Base-by-base conservation (phyloP, 2,113 vertebrate genomes). In the Fukomys damarensis region DNA sequence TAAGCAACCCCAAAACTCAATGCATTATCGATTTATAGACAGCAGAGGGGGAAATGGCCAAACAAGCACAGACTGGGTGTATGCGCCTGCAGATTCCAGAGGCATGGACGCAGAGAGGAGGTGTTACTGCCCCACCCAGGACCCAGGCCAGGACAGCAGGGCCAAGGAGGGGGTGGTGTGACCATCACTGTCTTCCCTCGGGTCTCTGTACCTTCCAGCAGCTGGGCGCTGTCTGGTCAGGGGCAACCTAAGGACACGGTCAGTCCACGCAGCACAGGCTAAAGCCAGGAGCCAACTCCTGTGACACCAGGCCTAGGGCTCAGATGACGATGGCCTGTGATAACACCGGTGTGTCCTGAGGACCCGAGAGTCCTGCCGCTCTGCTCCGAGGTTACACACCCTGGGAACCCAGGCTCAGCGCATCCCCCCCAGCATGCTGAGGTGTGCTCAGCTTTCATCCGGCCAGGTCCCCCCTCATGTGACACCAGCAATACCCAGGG, bases 201-300 rank as follows among this genome's bases (percentile, higher is more conserved):
- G 86, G 95, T 81, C 95, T 66, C 82, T 49, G 93, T 92, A 87
- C 91, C n/a, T 97, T 96, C 58, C 81, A 91, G 86, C 92, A 9
- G 96, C 96, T 79, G 68, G n/a, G 86, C 7, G 8, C 46, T 49
- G 76, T 46, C 76, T 52, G 46, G 46, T 14, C 16, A 2, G 46
- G 13, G 22, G 17, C 52, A 70, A 97, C 86, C 82, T 65, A 93
- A 52, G 74, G 94, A 89, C 80, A 91, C 0, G 43, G 93, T 54
- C 58, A n/a, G 43, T 79, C 79, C 79, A 11, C 0, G 80, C 17
- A 26, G 96, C 54, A 82, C 30, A 70, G 28, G 68, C 56, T 12
- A 41, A 92, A 17, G 87, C 46, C 56, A 89, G 95, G 65, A 12
- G 92, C 65, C 5, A 4, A 80, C 68, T 89, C 66, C 80, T 35